phyloP scores from a whole-genome alignment of 35 echinoderm and acorn worm genomes.

The Ophiothrix spiculata region DNA sequence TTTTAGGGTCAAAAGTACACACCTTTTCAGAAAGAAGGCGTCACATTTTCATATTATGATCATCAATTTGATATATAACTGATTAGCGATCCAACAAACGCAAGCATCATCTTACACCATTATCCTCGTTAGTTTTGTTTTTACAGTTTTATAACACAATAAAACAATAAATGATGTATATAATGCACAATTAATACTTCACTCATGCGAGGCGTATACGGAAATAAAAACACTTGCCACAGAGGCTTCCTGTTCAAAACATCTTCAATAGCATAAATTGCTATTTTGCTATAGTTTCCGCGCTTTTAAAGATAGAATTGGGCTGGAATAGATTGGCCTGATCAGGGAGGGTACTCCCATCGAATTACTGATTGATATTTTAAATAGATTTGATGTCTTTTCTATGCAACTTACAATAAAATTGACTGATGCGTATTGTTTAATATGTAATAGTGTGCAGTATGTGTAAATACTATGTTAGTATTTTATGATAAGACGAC shows the following conservation, averaged over 20 bases:
- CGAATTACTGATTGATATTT: too few species aligned
- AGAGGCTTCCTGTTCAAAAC: not conserved
- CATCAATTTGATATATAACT: not conserved
- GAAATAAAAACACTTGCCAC: conserved; percentile 12
- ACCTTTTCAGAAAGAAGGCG: not conserved
- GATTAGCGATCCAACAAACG: not conserved
- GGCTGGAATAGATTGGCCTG: not conserved
- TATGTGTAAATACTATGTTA: too few species aligned
- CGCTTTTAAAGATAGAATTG: not conserved
- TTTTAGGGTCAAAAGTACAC: not conserved
- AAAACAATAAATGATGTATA: not conserved
- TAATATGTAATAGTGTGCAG: too few species aligned
- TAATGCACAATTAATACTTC: not conserved
- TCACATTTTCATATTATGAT: not conserved
- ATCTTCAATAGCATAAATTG: not conserved
- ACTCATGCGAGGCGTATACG: not conserved
- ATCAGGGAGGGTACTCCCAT: too few species aligned
- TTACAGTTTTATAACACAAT: too few species aligned
- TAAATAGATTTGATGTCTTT: too few species aligned
- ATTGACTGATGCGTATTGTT: too few species aligned
- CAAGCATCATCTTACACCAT: not conserved
- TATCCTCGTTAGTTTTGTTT: not conserved
- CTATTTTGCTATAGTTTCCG: not conserved
- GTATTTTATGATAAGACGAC: too few species aligned
- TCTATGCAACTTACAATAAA: too few species aligned